phyloP scores from a whole-genome alignment of 35 echinoderm and acorn worm species.

The Stichopus chloronotus region DNA sequence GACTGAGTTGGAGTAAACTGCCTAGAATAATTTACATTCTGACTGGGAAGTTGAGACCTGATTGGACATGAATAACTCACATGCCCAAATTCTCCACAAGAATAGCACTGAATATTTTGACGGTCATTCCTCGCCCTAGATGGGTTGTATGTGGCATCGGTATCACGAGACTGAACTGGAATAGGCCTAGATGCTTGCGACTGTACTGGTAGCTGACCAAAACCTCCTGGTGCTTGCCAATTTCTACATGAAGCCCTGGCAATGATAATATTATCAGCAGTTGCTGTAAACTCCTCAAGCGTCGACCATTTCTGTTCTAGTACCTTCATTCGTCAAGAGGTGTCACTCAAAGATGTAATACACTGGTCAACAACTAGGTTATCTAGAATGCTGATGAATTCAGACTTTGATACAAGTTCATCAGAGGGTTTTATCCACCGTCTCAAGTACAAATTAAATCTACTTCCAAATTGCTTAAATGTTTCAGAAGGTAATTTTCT shows the following conservation, averaged over 20 bases:
- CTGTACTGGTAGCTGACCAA: background rate
- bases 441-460: slow-evolving; percentile 17
- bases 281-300: background rate
- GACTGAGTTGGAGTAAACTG: background rate
- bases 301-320: background rate
- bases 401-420: background rate
- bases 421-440: background rate
- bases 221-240: background rate
- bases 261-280: slow-evolving; percentile 24
- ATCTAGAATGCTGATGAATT: slow-evolving; percentile 23
- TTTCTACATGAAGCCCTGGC: slow-evolving; percentile 21
- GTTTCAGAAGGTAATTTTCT: slow-evolving; percentile 51
- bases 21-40: background rate
- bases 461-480: slow-evolving; percentile 12
- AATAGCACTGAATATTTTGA: slow-evolving; percentile 20
- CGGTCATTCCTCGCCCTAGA: background rate
- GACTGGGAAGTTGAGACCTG: slow-evolving; percentile 1
- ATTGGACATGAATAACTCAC: slow-evolving; percentile 58
- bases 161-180: background rate
- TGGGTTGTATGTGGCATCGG: background rate
- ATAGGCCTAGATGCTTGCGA: background rate
- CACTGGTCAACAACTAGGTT: slow-evolving; percentile 20
- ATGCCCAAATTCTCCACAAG: slow-evolving; percentile 1
- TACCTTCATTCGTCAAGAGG: background rate
- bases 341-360: slow-evolving; percentile 31